phyloP scores from a whole-genome alignment of 1,140 invertebrate species.

The Drosophila lacertosa region DNA sequence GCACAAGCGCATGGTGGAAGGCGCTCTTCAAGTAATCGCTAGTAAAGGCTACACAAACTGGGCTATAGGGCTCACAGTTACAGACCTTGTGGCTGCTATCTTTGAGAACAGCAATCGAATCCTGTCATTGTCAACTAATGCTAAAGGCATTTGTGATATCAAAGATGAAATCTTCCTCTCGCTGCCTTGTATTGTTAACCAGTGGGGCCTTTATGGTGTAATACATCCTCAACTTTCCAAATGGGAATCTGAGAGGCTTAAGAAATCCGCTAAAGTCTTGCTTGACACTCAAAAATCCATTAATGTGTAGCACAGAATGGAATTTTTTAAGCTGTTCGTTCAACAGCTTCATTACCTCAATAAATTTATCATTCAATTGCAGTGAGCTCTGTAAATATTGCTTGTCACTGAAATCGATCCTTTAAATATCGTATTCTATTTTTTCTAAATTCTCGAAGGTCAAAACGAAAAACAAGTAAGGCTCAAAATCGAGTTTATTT shows the following conservation, averaged over 20 bases:
- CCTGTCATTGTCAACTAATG: conserved; percentile 90
- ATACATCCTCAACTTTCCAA: conserved; percentile 89
- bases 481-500: no score
- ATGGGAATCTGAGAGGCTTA: conserved; percentile 84
- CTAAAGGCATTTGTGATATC: conserved; percentile 90
- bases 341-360: no score
- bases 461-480: no score
- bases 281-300: conserved; percentile 13
- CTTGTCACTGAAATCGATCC: no score
- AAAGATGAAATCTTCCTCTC: conserved; percentile 92
- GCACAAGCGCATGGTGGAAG: conserved; percentile 90
- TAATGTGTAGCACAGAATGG: neutral
- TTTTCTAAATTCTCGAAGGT: no score
- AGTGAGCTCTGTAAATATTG: no score
- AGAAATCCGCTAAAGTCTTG: conserved; percentile 12
- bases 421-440: no score
- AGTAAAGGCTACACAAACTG: conserved; percentile 94
- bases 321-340: no score
- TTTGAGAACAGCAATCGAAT: conserved; percentile 88
- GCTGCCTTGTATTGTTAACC: conserved; percentile 90
- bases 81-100: conserved; percentile 89
- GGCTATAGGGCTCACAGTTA: conserved; percentile 92
- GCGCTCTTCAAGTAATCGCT: conserved; percentile 92
- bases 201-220: conserved; percentile 88
- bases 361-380: no score